Evolutionary conservation across 2,888 invertebrate genomes (phyloP), one percentile per base, ranked within the genome.

Genomic region (Eilema griseolum): DNA sequence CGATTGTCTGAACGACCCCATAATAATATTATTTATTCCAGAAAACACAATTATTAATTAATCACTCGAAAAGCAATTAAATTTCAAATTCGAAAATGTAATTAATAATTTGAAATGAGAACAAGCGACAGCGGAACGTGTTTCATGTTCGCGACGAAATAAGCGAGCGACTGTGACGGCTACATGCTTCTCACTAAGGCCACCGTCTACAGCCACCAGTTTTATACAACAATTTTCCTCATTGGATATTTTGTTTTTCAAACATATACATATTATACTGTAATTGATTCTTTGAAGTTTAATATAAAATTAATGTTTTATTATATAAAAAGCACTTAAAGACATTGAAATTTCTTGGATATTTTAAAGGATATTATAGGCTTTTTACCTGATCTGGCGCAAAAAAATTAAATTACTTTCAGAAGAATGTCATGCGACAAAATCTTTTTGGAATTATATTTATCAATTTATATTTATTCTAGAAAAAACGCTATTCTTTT

Each of bases 1-100:
- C 2, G 87, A 79, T 65, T 84, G 83, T 63, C 80, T 86, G 12
- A 88, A 86, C 16, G 91, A 82, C 81, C 84, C 81, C 90, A 90
- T 91, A 52, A 74, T 77, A 61, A 68, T 62, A 31, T 33, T 62
- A 72, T 65, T 70, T 72, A 73, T 56, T 56, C 24, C 14, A 26
- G 20, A 61, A 66, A 41, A 56, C 3, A 46, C 46, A 46, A 52
- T 52, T 10, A 70, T 5, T 57, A 28, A 66, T 61, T 69, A 66
- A 24, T 26, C 46, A 70, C 59, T 62, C 56, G 37, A 68, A 66
- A 28, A 64, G 3, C 23, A n/a, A 59, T 41, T n/a, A 41, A 33
- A 26, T 23, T 23, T 16, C 26, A 11, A 24, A 33, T 52, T 26
- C n/a, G n/a, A 52, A 61, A 61, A 67, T 37, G 23, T 69, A 61